phyloP scores from a whole-genome alignment of 2,797 vertebrate species.

The Emys orbicularis region DNA sequence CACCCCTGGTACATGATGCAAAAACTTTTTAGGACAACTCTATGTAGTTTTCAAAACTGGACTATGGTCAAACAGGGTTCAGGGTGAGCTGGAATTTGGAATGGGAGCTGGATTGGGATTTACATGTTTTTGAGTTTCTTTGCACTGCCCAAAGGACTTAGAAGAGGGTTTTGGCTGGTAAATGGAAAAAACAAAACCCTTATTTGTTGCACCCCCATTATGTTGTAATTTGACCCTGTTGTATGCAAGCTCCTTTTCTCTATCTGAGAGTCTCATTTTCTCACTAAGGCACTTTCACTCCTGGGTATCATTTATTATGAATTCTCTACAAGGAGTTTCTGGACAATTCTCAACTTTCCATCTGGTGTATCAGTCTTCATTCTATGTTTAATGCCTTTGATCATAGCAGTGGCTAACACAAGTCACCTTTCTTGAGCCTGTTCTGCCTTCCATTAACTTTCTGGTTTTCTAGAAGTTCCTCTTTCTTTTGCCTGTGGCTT shows the following conservation, averaged over 20 bases:
- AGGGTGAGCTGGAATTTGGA: not conserved
- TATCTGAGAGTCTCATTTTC: not conserved
- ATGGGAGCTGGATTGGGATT: not conserved
- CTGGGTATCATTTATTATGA: not conserved
- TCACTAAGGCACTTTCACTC: not conserved
- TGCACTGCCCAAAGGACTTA: not conserved
- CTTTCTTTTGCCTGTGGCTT: not conserved
- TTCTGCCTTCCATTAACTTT: not conserved
- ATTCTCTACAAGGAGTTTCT: not conserved
- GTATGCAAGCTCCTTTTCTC: not conserved
- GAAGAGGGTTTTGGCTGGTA: not conserved
- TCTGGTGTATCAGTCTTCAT: not conserved
- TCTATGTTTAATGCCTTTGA: not conserved
- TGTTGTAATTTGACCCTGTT: not conserved
- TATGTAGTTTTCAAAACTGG: not conserved
- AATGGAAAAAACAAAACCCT: not conserved
- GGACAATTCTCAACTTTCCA: not conserved
- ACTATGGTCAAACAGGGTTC: not conserved
- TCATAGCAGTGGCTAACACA: not conserved
- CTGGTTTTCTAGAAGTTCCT: not conserved
- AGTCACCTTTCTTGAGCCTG: not conserved
- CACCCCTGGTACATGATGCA: not conserved
- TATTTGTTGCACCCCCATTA: not conserved
- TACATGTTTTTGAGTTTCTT: accelerated
- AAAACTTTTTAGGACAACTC: not conserved